These are phyloP conservation scores for Procavia capensis DNA, from an alignment of 2,113 vertebrate genomes.

Conservation along the genomic window DNA sequence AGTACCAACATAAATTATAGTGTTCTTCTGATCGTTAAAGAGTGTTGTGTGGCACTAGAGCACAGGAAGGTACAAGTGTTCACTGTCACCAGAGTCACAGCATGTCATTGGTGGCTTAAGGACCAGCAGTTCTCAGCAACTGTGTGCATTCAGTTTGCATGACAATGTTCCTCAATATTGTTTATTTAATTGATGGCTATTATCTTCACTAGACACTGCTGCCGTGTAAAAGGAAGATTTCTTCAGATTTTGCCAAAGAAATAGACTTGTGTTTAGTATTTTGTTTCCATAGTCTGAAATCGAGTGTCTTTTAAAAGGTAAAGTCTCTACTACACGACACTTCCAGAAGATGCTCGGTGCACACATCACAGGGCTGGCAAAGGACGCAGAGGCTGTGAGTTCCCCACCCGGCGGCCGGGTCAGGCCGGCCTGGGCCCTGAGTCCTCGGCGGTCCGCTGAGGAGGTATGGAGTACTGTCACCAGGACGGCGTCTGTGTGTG, in stretches of 20 bases:
- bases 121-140: neutral
- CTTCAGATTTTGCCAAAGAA: neutral
- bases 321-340: neutral
- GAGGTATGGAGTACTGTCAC: neutral
- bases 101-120: neutral
- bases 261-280: neutral
- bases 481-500: neutral
- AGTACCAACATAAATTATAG: neutral
- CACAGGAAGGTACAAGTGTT: neutral
- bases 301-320: neutral
- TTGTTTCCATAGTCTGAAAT: neutral
- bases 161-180: neutral
- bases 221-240: neutral
- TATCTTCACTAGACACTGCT: neutral
- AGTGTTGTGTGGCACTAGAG: neutral
- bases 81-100: neutral
- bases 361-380: neutral
- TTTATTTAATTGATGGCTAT: neutral
- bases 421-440: too few species aligned
- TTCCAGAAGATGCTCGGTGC: neutral
- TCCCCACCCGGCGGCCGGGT: neutral
- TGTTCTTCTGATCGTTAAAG: neutral
- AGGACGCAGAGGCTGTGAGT: neutral
- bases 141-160: neutral
- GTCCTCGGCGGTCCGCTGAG: neutral